Evolutionary conservation across 2,888 invertebrate genomes (phyloP), one percentile per base, ranked within the genome.

Genomic region (Branchellion lobata): DNA sequence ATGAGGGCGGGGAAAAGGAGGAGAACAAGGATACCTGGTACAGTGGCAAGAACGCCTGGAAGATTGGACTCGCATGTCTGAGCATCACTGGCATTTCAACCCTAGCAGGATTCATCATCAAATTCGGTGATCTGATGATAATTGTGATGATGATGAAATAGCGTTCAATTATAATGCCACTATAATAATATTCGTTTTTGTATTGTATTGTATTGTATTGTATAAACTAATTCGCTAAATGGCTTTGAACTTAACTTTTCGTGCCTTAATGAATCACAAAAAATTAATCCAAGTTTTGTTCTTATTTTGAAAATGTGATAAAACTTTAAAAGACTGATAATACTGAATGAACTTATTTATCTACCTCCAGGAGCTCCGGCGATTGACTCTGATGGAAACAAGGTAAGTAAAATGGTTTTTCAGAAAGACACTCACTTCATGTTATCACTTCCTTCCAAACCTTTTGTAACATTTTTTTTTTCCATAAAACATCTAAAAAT

Each of bases 361-460:
- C n/a, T n/a, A n/a, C 90, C 92, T 84, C 90, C 91, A 90, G 93
- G 94, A 0, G 91, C 91, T n/a, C 93, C 95, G 0, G 89, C 90
- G 68, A 87, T 90, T 5, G 92, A 92, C 83, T 91, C 92, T 78
- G 90, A 92, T 36, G 94, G 94, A 0, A 90, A 91, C 78, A 84
- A 90, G 2, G 90, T 94, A 11, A 90, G 91, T 83, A 18, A 8
- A 61, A 47, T 47, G 5, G 34, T 3, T 33, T 29, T 72, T 11
- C 1, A 1, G 27, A 11, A 72, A 71, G 11, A 36, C 18, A 11
- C 14, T 14, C 5, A 11, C 24, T 74, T 74, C 29, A 74, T 11
- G 14, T 11, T 33, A 31, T 77, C 11, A n/a, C n/a, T n/a, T n/a
- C n/a, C n/a, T n/a, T n/a, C n/a, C n/a, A n/a, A n/a, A n/a, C n/a